Base-by-base conservation (phyloP, 2,113 vertebrate species). In the Rhinolophus sinicus region DNA sequence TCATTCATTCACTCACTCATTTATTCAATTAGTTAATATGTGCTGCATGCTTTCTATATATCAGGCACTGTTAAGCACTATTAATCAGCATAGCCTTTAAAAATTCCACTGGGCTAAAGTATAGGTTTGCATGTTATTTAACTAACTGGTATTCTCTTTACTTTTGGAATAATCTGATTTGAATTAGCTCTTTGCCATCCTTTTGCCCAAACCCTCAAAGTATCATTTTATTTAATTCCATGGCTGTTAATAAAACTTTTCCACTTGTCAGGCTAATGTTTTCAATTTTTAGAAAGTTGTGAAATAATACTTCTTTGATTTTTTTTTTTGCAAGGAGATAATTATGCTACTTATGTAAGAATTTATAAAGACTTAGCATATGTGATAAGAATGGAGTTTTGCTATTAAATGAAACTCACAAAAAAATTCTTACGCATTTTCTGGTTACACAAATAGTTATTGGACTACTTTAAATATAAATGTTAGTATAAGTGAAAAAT, bases 1-100 rank as follows among this genome's bases (percentile, higher is more conserved):
- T 60, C 3, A 52, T 44, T 76, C 6, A 75, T 50, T 50, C 22
- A 69, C 28, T 69, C 12, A 62, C 50, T 58, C 30, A 84, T 38
- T 92, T 80, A 90, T 47, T 96, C 47, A 64, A 10, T 60, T 85
- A 75, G n/a, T 44, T 83, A 85, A 72, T 76, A 30, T 78, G 94
- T 92, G 13, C 64, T 24, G 8, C 78, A 38, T 69, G n/a, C 4
- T 95, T 90, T 85, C 44, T 80, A 2, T 78, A 11, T 76, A 52
- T 18, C 22, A 90, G 10, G 50, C 4, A 69, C 11, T 12, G 35
- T 69, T 67, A 83, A 44, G 0, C 11, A 84, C 14, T 80, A 2
- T 73, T 52, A 87, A 67, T 69, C 33, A 76, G 9, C 14, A 62
- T 21, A 77, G 30, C 11, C 15, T 89, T 88, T 33, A 89, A 82